These are phyloP conservation scores for Cricetomys ansorgei DNA, from an alignment of 2,113 vertebrate genomes.

Conservation along the genomic window DNA sequence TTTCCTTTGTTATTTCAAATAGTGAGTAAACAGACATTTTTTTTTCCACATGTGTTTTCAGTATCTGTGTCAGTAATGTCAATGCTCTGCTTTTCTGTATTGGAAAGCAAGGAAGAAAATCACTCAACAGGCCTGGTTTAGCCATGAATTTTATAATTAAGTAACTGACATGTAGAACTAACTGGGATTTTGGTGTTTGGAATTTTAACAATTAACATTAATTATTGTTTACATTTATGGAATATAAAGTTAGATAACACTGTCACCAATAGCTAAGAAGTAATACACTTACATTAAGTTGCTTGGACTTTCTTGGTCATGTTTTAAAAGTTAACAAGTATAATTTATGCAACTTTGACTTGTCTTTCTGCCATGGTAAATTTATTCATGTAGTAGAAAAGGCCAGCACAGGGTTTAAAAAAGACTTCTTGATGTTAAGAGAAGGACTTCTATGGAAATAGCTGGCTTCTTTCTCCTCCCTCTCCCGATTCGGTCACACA, in stretches of 20 bases:
- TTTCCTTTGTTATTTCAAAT: background rate
- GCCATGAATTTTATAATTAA: conserved; percentile 35
- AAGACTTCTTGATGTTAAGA: too few species aligned
- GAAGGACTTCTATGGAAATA: background rate
- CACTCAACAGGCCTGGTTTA: background rate
- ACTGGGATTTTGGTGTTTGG: background rate
- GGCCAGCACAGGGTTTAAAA: background rate
- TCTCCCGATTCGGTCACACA: background rate
- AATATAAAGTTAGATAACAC: background rate
- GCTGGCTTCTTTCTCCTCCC: background rate
- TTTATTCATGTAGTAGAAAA: background rate
- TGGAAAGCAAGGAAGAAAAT: background rate
- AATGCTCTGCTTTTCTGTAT: background rate
- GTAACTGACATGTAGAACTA: background rate
- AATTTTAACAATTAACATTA: conserved; percentile 26
- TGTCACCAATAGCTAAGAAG: background rate
- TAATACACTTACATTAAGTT: background rate
- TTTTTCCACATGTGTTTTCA: background rate
- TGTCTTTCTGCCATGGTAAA: background rate
- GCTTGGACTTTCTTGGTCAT: background rate
- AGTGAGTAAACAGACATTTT: background rate
- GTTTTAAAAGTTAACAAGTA: background rate
- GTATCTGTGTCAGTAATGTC: background rate
- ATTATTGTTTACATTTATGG: background rate
- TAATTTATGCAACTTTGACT: background rate